Base-by-base conservation (phyloP, 2,888 invertebrate species). In the Zootermopsis nevadensis region DNA sequence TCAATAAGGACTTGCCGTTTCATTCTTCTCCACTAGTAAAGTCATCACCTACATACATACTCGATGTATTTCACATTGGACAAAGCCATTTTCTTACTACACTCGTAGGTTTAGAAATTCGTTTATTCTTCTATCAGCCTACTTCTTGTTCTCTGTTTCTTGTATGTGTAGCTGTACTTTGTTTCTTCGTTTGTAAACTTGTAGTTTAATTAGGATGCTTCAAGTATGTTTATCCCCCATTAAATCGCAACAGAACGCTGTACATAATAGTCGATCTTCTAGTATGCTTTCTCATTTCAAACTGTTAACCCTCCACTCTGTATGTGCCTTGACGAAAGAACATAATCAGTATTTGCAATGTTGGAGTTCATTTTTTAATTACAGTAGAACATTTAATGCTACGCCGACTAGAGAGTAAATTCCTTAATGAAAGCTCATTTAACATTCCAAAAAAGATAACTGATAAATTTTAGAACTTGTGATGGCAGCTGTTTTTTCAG, bases 1-100 rank as follows among this genome's bases (percentile, higher is more conserved):
- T 38, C 74, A 74, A 74, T 74, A 74, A 83, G 80, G 83, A 80
- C 80, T 80, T 83, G 83, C 80, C 27, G 80, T 79, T 80, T 83
- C 79, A 79, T 69, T 83, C 42, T 80, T 83, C 80, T 80, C n/a
- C 69, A 74, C 38, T 38, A 74, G 24, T n/a, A 38, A 24, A 38
- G 38, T 38, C 60, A n/a, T 8, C 15, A 60, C 27, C 60, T 60
- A 60, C 60, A n/a, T 48, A 19, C 15, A 19, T 4, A 1, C n/a
- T n/a, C 27, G 15, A 67, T 67, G 33, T 69, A 72, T n/a, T 81
- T 72, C 74, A 60, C 82, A 24, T 53, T 74, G 24, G 42, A 72
- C 74, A 82, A 77, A 74, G 27, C 30, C 27, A 33, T 83, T 33
- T 33, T 69, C 60, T 22, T 74, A 76, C 42, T n/a, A 55, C 42